A percentile compares a stretch with the other conserved stretches of the same genome.
Conservation (phyloP, 2,797 vertebrate genomes). For the Tokudaia muenninki region DNA sequence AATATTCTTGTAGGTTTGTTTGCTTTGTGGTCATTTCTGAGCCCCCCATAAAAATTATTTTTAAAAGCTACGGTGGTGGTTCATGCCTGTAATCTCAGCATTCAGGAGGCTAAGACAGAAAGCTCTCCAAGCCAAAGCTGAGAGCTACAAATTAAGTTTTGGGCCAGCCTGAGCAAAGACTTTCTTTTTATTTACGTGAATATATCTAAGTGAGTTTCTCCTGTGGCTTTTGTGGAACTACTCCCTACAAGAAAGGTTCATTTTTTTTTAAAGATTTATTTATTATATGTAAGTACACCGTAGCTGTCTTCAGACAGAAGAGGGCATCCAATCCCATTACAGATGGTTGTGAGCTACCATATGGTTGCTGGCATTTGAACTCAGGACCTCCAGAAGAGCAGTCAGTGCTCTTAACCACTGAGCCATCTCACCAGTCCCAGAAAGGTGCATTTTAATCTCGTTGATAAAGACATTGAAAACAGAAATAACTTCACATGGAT, state of each 20-base stretch:
- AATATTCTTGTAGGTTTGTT: no score
- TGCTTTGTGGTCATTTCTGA: no score
- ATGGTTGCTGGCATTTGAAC: no score
- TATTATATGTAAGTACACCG: no score
- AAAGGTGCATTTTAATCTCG: conserved; percentile 25
- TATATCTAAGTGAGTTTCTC: background rate
- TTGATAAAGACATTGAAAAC: conserved; percentile 11
- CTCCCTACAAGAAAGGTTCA: background rate
- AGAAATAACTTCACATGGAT: conserved; percentile 24
- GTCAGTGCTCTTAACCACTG: no score
- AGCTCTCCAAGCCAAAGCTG: background rate
- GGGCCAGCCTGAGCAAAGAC: background rate
- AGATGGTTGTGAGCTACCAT: no score
- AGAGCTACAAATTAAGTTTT: background rate
- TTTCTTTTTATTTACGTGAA: background rate
- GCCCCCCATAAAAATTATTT: background rate
- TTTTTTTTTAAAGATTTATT: background rate
- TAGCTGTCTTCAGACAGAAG: no score
- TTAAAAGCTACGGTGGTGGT: background rate
- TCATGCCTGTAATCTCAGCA: background rate
- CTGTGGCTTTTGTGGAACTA: background rate
- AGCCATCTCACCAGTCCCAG: no score
- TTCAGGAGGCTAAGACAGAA: background rate
- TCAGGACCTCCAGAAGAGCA: no score
- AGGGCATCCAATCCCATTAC: no score